A percentile compares a stretch with the other conserved stretches of the same genome.
phyloP scores from a whole-genome alignment of 2,113 vertebrate species.

The Phalacrocorax aristotelis region DNA sequence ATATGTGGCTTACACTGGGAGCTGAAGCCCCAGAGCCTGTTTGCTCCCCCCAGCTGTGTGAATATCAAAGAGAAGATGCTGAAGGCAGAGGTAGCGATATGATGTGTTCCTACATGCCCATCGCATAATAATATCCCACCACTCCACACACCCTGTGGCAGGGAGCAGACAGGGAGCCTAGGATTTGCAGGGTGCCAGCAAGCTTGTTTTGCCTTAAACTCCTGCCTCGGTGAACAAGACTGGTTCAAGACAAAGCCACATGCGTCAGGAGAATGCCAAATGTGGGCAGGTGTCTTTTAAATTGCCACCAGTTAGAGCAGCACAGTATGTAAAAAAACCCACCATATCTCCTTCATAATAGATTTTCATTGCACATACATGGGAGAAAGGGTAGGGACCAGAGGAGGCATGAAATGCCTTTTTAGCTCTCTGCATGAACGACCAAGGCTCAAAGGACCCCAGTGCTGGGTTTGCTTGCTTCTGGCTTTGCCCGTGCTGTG shows the following conservation, averaged over 20 bases:
- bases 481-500: not conserved
- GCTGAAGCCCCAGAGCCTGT: not conserved
- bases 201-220: not conserved
- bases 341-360: not conserved
- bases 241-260: not conserved
- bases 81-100: not conserved
- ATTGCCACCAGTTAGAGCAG: not conserved
- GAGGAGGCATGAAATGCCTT: not conserved
- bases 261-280: not conserved
- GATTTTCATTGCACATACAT: not conserved
- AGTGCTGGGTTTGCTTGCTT: not conserved
- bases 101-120: not conserved
- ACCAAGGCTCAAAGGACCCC: not conserved
- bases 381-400: not conserved
- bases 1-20: not conserved
- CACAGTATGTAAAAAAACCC: not conserved
- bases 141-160: accelerated
- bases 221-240: not conserved
- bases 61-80: not conserved
- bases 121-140: not conserved
- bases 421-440: not conserved
- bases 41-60: not conserved
- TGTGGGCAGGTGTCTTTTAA: not conserved
- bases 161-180: not conserved
- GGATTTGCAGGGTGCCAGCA: not conserved